Base-by-base conservation (phyloP, 1,140 invertebrate genomes). In the Aphelenchoides besseyi region DNA sequence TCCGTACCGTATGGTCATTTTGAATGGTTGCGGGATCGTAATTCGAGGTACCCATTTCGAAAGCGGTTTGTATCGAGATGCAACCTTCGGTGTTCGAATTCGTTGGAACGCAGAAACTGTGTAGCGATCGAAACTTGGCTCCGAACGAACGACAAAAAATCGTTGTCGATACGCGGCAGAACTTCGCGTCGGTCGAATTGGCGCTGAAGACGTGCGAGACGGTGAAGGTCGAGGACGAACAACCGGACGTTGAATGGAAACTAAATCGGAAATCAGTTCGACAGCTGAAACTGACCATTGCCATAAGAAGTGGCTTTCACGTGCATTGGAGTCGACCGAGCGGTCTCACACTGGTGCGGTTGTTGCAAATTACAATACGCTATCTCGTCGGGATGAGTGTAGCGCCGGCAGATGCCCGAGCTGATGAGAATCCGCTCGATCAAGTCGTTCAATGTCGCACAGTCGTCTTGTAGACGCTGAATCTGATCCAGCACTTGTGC, bases 11-110 rank as follows among this genome's bases (percentile, higher is more conserved):
- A 66, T 18, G 16, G 63, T 66, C 63, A 66, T 66, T 41, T 32
- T 37, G 63, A 66, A 66, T 12, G 63, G 63, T 53, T 66, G 30
- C 9, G 63, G 63, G 16, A 66, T 29, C 12, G 63, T 66, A 16
- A 66, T 35, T 32, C 63, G 35, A 1, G 63, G 63, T n/a, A 2
- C 30, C 63, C 63, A 66, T 37, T 59, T 59, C 18, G 26, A 29
- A 5, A 16, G 5, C 18, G 55, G 5, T 33, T 59, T 59, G 5
- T 5, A 8, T 28, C 18, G 5, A 12, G 26, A 5, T 8, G 55
- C 18, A n/a, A n/a, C n/a, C n/a, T n/a, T n/a, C 12, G 5, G 5
- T 5, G 5, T 28, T 59, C 18, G 55, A 33, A 59, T 5, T 5
- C 55, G 55, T 23, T 59, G 55, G 55, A 59, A 59, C 5, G 55